Conservation (phyloP, 2,797 vertebrate species). For the Cynopterus sphinx region DNA sequence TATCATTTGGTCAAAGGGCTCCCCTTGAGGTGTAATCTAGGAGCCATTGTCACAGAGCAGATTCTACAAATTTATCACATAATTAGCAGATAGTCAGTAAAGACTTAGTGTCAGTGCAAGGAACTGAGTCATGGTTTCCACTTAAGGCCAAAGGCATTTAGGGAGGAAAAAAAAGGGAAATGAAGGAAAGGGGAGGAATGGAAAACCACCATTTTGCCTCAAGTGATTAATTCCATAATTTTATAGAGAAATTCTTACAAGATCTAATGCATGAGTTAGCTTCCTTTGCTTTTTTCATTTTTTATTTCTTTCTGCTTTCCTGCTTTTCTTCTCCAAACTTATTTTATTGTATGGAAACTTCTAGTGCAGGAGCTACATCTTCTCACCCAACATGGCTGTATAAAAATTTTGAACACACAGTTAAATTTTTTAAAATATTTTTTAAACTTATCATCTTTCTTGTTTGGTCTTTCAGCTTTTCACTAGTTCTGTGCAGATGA, state of each 20-base stretch:
- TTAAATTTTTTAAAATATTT: conserved; percentile 64
- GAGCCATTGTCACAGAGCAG: background rate
- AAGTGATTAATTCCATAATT: background rate
- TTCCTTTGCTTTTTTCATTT: conserved; percentile 44
- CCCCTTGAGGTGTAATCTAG: background rate
- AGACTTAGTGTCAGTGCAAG: background rate
- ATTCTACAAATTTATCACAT: background rate
- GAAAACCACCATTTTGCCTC: background rate
- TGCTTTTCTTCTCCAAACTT: conserved; percentile 58
- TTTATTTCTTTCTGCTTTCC: conserved; percentile 41
- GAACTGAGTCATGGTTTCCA: background rate
- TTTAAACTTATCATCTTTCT: conserved; percentile 82
- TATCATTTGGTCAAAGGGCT: background rate
- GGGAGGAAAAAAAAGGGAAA: background rate
- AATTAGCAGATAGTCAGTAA: background rate
- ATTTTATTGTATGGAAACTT: conserved; percentile 55
- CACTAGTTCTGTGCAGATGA: conserved; percentile 89
- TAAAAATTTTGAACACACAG: conserved; percentile 73
- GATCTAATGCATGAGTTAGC: background rate
- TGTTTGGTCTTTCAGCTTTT: conserved; percentile 89
- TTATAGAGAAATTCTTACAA: background rate
- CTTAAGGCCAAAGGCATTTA: background rate
- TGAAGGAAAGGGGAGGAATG: background rate
- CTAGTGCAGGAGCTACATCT: conserved; percentile 56
- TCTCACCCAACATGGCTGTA: conserved; percentile 65